Evolutionary conservation across 2,113 vertebrate genomes (phyloP), one percentile per base, ranked within the genome.

Genomic region (Hemibagrus wyckioides): DNA sequence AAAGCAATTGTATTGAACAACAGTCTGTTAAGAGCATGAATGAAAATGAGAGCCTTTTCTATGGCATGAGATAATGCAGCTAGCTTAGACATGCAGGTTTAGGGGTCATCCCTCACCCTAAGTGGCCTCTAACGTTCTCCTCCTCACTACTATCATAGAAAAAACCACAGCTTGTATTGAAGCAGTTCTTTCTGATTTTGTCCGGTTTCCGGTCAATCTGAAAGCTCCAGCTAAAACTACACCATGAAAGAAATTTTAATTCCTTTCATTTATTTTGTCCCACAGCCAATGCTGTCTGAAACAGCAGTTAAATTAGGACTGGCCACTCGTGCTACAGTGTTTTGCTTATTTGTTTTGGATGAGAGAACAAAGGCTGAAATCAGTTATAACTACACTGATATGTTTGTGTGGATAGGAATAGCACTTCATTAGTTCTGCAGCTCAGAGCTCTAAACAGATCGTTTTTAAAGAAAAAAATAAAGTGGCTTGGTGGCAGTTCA

Each of bases 61-160:
- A 23, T 36, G 73, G 75, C 85, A 75, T 87, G 77, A 28, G 54
- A 41, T 77, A 63, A 44, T 28, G 41, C 65, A 28, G 30, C 79
- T 87, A 75, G 54, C 8, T n/a, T 39, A 73, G 75, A 84, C 71
- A 56, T 76, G 67, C 33, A 86, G 48, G 71, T 67, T 84, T 76
- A 50, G 67, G 44, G 61, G 77, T 73, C 73, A 85, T 57, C 50
- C 85, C 71, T 84, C 57, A 87, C 50, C 69, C 61, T 85, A 83
- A 87, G 61, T 94, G 92, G 92, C 94, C 93, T 95, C 93, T 92
- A 90, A 88, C 91, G 91, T 93, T 91, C 84, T 88, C 89, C 91
- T 91, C 92, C 93, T 91, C 82, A 89, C 80, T 90, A 93, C 92
- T 94, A 93, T 94, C 90, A 50, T 28, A 86, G 89, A 73, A 90